Base-by-base conservation (phyloP, 2,797 vertebrate species). In the Balearica regulorum region DNA sequence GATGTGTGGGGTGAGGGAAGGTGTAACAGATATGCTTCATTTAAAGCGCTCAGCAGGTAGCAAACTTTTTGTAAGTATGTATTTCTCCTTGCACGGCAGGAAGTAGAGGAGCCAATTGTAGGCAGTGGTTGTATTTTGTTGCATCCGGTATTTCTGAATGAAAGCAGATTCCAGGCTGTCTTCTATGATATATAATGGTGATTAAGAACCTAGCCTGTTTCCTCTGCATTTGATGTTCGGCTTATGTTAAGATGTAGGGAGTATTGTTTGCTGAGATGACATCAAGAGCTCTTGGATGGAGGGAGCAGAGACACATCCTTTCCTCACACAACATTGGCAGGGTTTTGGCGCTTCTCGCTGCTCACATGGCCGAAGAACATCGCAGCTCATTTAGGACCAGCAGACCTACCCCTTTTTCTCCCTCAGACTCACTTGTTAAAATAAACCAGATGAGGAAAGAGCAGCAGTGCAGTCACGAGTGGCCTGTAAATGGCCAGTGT, bases 91-190 rank as follows among this genome's bases (percentile, higher is more conserved):
- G 55, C 11, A 0, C 21, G 35, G 39, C 60, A 60, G 84, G 90
- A 58, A 77, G 15, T 3, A 24, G 39, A 33, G 35, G 49, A 72
- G 44, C 54, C 70, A 77, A 6, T 18, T 35, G 13, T 12, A 37
- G 35, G 39, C 73, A 71, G 37, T 8, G 37, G 79, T 76, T 57
- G 37, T 44, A 19, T 60, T 82, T 68, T 70, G 69, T 69, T 49
- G 39, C 48, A 43, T 78, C 66, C 3, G 5, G 57, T 51, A 25
- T 51, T 49, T 83, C 16, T 79, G 76, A 93, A 92, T 16, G 58
- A 95, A 93, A 90, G 58, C 89, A 94, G 86, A 95, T 90, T 64
- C 53, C 83, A 55, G 33, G 22, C 72, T 87, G 71, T 62, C 66
- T 58, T 41, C 64, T 79, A 4, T 3, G 4, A 39, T 79, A 29